These are phyloP conservation scores for Belonocnema kinseyi DNA, from an alignment of 1,140 invertebrate genomes.

Conservation along the genomic window DNA sequence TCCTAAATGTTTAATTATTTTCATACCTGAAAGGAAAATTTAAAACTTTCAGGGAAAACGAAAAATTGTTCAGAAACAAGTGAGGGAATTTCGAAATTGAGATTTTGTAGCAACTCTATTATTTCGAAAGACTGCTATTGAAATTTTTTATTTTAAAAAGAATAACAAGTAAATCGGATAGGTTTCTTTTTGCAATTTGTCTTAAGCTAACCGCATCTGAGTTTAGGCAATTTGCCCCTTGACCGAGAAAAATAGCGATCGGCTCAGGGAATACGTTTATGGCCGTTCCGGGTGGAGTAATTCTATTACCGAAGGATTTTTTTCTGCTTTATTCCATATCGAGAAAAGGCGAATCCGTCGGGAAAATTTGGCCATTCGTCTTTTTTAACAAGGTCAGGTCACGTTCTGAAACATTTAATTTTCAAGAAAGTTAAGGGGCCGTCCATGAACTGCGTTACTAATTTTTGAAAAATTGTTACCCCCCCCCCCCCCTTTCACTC, in stretches of 20 bases:
- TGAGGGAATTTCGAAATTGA: too few species aligned
- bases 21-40: too few species aligned
- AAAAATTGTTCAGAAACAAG: too few species aligned
- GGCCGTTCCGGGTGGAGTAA: constrained; percentile 72
- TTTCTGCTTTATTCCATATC: constrained; percentile 73
- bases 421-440: too few species aligned
- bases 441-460: too few species aligned
- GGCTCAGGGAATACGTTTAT: constrained; percentile 75
- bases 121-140: constrained; percentile 52
- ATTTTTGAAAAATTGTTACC: too few species aligned
- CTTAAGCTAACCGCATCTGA: constrained; percentile 70
- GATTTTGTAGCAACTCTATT: neutral
- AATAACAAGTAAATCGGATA: neutral
- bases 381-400: constrained; percentile 1
- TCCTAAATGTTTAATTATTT: too few species aligned
- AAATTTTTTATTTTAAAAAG: constrained; percentile 45
- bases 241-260: constrained; percentile 76
- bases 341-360: constrained; percentile 48
- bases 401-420: too few species aligned
- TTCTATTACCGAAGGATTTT: constrained; percentile 75
- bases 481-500: too few species aligned
- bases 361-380: constrained; percentile 33
- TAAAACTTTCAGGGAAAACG: too few species aligned
- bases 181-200: constrained; percentile 65
- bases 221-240: constrained; percentile 72